Base-by-base conservation (phyloP, 30 jellyfish, hydroid and myxozoan species). In the Aurelia coerulea region DNA sequence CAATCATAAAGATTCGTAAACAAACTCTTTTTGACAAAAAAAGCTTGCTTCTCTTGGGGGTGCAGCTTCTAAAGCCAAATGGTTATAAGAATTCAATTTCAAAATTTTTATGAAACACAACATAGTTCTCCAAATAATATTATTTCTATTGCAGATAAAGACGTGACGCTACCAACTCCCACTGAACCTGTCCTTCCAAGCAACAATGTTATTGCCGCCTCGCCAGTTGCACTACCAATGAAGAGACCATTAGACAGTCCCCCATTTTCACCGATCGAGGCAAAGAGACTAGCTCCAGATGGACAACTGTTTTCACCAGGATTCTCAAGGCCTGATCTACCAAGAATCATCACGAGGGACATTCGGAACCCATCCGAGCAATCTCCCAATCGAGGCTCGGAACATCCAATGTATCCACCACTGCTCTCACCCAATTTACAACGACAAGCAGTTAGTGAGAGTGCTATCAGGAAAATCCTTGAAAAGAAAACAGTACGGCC, bases 261-360 rank as follows among this genome's bases (percentile, higher is more conserved):
- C 12, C 95, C 92, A 2, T 83, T 73, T 71, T 86, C 98, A 5
- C 93, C 94, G 19, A 59, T 91, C 50, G 98, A 91, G 52, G 92
- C 94, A 54, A 85, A 80, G 65, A 73, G 87, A 17, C 71, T 88
- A 46, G 51, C 59, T 56, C 19, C 64, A 23, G 95, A 88, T 53
- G 83, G 91, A n/a, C 78, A 70, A 46, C 80, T 58, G 33, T 64
- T 11, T n/a, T 51, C 66, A 15, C 85, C 96, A 58, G 91, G 86
- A 49, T 74, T 89, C 17, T 62, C 91, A 31, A 88, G 97, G 10
- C 97, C 99, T 31, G 97, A 91, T 42, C 76, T 94, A 52, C 90
- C 73, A 60, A 96, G 90, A 23, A 73, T 84, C 3, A 71, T 90
- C 15, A 91, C 97, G 14, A 84, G 63, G 74, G 99, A 73, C 31